Evolutionary conservation across 2,797 vertebrate genomes (phyloP).

Genomic region (Lithobates sylvaticus): DNA sequence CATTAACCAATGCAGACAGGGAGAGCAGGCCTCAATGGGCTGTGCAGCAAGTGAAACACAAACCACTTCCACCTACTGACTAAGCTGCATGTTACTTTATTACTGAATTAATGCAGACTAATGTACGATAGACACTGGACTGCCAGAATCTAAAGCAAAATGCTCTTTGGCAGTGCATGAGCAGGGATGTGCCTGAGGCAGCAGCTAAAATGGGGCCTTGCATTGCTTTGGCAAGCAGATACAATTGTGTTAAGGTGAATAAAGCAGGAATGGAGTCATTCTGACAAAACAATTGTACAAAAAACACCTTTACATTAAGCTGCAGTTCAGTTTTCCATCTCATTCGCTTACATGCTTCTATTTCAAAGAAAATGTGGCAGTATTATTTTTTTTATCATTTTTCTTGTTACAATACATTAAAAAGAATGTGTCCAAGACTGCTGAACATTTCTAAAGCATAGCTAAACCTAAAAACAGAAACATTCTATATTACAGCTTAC

Average conservation of each 20-base stretch:
- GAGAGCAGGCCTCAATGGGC: constrained; percentile 6
- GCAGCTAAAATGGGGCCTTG: background rate
- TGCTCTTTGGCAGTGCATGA: background rate
- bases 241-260: background rate
- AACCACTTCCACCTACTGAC: background rate
- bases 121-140: background rate
- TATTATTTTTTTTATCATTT: too few species aligned
- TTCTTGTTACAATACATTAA: too few species aligned
- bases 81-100: background rate
- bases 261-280: background rate
- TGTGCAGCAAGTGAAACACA: constrained; percentile 1
- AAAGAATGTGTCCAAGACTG: too few species aligned
- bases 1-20: constrained; percentile 26
- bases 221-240: background rate
- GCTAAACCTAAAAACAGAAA: too few species aligned
- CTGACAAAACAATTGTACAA: background rate
- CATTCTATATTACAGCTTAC: too few species aligned
- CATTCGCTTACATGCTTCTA: too few species aligned
- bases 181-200: background rate
- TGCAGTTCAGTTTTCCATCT: too few species aligned
- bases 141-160: background rate
- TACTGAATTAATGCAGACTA: background rate
- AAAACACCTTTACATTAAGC: background rate
- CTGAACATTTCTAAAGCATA: too few species aligned
- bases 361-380: too few species aligned